phyloP scores from a whole-genome alignment of 1,140 invertebrate genomes.

The Drosophila arawakana region DNA sequence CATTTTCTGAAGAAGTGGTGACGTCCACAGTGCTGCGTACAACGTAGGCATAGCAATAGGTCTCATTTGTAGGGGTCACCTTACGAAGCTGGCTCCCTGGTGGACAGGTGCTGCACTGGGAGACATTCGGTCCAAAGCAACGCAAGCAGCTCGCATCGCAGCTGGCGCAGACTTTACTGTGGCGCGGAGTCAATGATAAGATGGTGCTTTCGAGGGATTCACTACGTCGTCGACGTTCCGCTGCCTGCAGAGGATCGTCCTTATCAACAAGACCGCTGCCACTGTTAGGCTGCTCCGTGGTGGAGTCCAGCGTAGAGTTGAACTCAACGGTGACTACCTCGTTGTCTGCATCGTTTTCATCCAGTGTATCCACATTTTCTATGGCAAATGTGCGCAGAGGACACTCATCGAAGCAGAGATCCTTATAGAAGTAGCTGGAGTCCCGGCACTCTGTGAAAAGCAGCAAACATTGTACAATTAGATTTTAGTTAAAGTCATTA shows the following conservation, averaged over 20 bases:
- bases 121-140: conserved; percentile 61
- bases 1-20: conserved; percentile 8
- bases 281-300: conserved; percentile 4
- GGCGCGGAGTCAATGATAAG: conserved; percentile 35
- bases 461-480: conserved; percentile 4
- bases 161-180: conserved; percentile 45
- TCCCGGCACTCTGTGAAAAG: conserved; percentile 67
- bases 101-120: conserved; percentile 71
- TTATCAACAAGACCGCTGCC: conserved; percentile 44
- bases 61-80: conserved; percentile 57
- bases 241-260: conserved; percentile 65
- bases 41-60: conserved; percentile 70
- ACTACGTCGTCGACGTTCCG: conserved; percentile 58
- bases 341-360: background rate
- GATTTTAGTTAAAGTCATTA: too few species aligned
- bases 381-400: conserved; percentile 62
- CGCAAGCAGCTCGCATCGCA: conserved; percentile 67
- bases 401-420: conserved; percentile 68
- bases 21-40: conserved; percentile 70
- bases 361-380: conserved; percentile 28
- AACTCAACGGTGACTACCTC: background rate
- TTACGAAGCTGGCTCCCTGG: conserved; percentile 71
- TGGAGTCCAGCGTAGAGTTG: background rate
- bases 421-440: conserved; percentile 59
- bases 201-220: conserved; percentile 2